Base-by-base conservation (phyloP, 1,140 invertebrate genomes). In the Aplysia californica region DNA sequence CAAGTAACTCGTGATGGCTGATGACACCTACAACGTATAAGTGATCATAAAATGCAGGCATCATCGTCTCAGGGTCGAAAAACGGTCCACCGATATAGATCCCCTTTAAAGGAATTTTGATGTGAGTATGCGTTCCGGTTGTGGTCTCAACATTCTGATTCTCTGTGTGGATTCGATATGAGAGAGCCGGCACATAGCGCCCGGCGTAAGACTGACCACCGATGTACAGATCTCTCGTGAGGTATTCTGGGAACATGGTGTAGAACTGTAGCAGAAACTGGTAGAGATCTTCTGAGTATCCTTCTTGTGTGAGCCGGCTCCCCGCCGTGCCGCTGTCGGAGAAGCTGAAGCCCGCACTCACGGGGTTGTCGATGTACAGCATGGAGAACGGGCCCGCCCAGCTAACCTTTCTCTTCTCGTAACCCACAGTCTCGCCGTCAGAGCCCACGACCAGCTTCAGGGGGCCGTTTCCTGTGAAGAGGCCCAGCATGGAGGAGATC, bases 321-420 rank as follows among this genome's bases (percentile, higher is more conserved):
- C 86, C 88, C n/a, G 84, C 82, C 15, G 58, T 73, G 61, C 85
- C 85, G 38, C 78, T 77, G 0, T 83, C 78, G 10, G 86, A 86
- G 75, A 86, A 89, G 79, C 88, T 88, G 65, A 85, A 88, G 2
- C 88, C 87, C 26, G 85, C 87, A 21, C 87, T 85, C 33, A 96
- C 95, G 3, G 96, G 96, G 87, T 96, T 96, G 84, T 97, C 96
- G 70, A 97, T 94, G 82, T 95, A 97, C n/a, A 97, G 90, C 31
- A 97, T 84, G 83, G 94, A 93, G 81, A 95, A 93, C 3, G 91
- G 92, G n/a, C 91, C 89, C 64, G 92, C 93, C 95, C 95, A 97
- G 4, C 93, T 3, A 55, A 21, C 1, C 68, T 36, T n/a, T n/a
- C n/a, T n/a, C n/a, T n/a, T n/a, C n/a, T n/a, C n/a, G n/a, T n/a